These are phyloP conservation scores for Hydractinia symbiolongicarpus DNA, from an alignment of 30 jellyfish, hydroid and myxozoan genomes.

Conservation along the genomic window DNA sequence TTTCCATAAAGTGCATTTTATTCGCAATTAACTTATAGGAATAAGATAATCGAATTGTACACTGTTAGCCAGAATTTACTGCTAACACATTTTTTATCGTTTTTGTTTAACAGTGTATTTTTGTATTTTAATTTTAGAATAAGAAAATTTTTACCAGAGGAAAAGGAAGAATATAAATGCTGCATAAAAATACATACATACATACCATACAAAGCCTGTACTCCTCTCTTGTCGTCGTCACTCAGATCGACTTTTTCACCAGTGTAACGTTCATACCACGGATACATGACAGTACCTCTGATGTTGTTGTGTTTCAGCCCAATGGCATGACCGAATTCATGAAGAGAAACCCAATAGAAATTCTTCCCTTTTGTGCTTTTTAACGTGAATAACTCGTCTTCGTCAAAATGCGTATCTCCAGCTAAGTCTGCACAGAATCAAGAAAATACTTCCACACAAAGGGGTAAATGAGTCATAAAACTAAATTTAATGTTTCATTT, in stretches of 20 bases:
- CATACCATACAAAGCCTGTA: slow-evolving; percentile 94
- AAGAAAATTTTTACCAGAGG: too few species aligned
- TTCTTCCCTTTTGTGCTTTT: slow-evolving; percentile 64
- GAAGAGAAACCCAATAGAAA: slow-evolving; percentile 85
- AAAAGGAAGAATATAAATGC: not conserved
- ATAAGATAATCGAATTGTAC: too few species aligned
- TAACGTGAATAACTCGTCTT: slow-evolving; percentile 73
- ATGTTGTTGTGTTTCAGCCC: slow-evolving; percentile 80
- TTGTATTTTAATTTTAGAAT: too few species aligned
- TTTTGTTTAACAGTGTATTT: too few species aligned
- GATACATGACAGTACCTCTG: slow-evolving; percentile 78
- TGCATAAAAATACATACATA: not conserved
- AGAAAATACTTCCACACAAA: not conserved
- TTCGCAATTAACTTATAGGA: too few species aligned
- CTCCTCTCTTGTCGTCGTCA: slow-evolving; percentile 76
- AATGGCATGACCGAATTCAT: slow-evolving; percentile 91
- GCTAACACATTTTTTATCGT: too few species aligned
- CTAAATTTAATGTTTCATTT: too few species aligned
- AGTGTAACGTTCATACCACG: slow-evolving; percentile 71
- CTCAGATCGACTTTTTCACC: slow-evolving; percentile 56
- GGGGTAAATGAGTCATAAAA: not conserved
- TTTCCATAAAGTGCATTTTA: too few species aligned
- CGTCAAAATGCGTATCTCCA: slow-evolving; percentile 96
- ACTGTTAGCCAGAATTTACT: too few species aligned
- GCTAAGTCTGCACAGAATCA: slow-evolving; percentile 51